These are phyloP conservation scores for Rhogogaster chlorosoma DNA, from an alignment of 2,888 invertebrate species.

Conservation along the genomic window DNA sequence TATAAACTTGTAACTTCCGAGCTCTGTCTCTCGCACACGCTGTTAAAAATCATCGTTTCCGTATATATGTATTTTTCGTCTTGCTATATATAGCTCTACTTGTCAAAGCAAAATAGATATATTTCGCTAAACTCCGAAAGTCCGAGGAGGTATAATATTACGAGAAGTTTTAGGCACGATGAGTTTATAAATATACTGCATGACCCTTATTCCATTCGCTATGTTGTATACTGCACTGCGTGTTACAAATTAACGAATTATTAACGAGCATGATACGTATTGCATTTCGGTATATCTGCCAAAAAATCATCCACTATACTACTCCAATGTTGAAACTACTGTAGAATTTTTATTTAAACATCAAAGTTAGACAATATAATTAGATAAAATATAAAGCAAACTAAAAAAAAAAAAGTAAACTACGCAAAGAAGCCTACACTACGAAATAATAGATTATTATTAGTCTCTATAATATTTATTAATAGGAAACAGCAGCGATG, in stretches of 20 bases:
- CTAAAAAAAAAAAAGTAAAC: neutral
- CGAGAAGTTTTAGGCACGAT: neutral
- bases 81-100: neutral
- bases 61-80: neutral
- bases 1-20: neutral
- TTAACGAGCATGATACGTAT: neutral
- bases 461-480: neutral
- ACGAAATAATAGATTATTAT: neutral
- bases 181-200: neutral
- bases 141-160: neutral
- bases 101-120: constrained; percentile 6
- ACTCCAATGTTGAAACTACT: too few species aligned
- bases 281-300: neutral
- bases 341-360: too few species aligned
- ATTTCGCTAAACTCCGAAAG: neutral
- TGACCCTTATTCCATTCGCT: neutral
- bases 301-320: neutral
- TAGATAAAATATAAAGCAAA: too few species aligned
- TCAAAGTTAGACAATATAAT: too few species aligned
- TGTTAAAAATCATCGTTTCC: neutral
- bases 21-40: neutral
- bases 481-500: neutral
- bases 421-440: neutral
- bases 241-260: neutral
- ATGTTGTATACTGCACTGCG: neutral